Percentiles rank a stretch among this genome's conserved stretches.
Conservation (phyloP, 2,797 vertebrate genomes). For the Parauchenoglanis ngamensis region DNA sequence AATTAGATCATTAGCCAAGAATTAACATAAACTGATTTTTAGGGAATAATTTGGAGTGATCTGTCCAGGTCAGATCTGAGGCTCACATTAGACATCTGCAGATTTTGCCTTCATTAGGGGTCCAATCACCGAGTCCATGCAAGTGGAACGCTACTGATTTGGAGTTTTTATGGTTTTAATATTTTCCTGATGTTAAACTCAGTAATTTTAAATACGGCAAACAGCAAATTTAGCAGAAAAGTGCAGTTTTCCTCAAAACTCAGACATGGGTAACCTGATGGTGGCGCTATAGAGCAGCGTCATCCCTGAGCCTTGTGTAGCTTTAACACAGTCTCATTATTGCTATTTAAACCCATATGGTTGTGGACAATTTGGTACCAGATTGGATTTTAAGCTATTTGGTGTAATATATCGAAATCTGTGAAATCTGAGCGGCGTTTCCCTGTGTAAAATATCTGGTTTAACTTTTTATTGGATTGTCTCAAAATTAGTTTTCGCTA, state of each 20-base stretch:
- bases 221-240: background rate
- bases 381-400: background rate
- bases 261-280: background rate
- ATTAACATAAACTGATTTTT: constrained; percentile 73
- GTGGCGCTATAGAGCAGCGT: background rate
- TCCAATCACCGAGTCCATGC: background rate
- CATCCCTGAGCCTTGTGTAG: background rate
- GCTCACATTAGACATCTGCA: constrained; percentile 49
- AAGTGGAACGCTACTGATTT: background rate
- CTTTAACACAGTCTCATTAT: background rate
- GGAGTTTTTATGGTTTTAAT: background rate
- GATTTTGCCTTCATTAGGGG: background rate
- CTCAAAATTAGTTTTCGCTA: background rate
- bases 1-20: constrained; percentile 79
- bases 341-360: background rate
- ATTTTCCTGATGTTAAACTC: background rate
- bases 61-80: constrained; percentile 67
- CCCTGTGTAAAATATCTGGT: background rate
- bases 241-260: background rate
- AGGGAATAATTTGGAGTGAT: constrained; percentile 65
- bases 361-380: background rate
- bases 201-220: background rate
- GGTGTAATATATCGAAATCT: background rate
- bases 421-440: background rate
- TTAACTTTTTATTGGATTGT: no score